Evolutionary conservation across 1,140 invertebrate genomes (phyloP).

Genomic region (Mya arenaria): DNA sequence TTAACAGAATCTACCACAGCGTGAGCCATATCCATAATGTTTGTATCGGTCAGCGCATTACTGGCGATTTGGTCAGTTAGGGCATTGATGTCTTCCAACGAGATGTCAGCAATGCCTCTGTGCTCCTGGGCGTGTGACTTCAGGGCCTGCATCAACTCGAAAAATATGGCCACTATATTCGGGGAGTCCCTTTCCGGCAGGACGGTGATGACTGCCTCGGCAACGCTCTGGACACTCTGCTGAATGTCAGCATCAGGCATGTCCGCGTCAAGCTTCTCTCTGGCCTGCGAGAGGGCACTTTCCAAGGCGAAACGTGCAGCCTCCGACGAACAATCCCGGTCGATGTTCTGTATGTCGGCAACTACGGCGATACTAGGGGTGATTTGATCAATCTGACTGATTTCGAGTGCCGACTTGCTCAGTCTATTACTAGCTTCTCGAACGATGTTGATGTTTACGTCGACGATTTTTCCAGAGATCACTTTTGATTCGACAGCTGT

Average conservation of each 20-base stretch:
- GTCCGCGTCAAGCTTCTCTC: neutral
- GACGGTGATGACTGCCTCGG: constrained; percentile 17
- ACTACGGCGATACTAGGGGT: neutral
- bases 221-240: constrained; percentile 18
- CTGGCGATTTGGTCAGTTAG: constrained; percentile 5
- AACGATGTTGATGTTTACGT: constrained; percentile 12
- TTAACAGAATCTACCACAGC: constrained; percentile 20
- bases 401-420: neutral
- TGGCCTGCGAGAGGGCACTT: neutral
- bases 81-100: neutral
- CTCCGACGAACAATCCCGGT: too few species aligned
- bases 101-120: neutral
- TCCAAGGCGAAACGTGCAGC: neutral
- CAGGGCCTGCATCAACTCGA: constrained; percentile 15
- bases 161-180: constrained; percentile 13
- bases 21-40: constrained; percentile 9
- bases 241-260: neutral
- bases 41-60: neutral
- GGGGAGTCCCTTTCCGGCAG: neutral
- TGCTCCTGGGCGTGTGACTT: neutral
- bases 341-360: too few species aligned
- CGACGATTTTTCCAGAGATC: neutral
- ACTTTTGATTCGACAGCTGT: constrained; percentile 18
- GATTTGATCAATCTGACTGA: neutral
- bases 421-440: constrained; percentile 16